These are phyloP conservation scores for Xenopus tropicalis DNA, from an alignment of 2,113 vertebrate genomes.

Conservation along the genomic window DNA sequence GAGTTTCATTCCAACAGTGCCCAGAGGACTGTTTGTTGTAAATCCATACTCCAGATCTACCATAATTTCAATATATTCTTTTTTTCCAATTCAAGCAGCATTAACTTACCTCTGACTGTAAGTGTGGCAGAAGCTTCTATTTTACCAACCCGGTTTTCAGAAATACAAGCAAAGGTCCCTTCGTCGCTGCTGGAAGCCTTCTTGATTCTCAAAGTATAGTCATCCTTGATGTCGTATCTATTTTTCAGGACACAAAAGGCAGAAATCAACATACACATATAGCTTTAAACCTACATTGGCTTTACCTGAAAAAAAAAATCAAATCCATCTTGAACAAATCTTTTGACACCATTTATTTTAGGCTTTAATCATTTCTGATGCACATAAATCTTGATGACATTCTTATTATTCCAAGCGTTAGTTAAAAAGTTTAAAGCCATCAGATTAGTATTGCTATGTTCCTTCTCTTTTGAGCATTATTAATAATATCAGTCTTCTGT, in stretches of 20 bases:
- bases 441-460: conserved; percentile 57
- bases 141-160: conserved; percentile 94
- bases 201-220: conserved; percentile 90
- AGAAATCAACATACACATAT: conserved; percentile 30
- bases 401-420: conserved; percentile 56
- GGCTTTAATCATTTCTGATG: conserved; percentile 54
- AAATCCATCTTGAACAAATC: conserved; percentile 39
- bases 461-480: conserved; percentile 50
- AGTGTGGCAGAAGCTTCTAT: conserved; percentile 88
- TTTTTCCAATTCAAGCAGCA: neutral
- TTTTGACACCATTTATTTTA: conserved; percentile 54
- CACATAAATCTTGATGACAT: conserved; percentile 53
- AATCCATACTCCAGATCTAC: too few relatives aligned
- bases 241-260: conserved; percentile 38
- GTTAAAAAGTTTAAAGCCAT: conserved; percentile 57
- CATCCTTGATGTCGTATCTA: conserved; percentile 95
- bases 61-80: neutral
- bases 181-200: conserved; percentile 81
- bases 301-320: conserved; percentile 45
- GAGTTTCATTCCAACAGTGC: too few relatives aligned
- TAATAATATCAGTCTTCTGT: conserved; percentile 57
- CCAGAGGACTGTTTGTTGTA: too few relatives aligned
- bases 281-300: conserved; percentile 8
- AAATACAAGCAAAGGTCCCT: conserved; percentile 86
- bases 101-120: conserved; percentile 85